phyloP scores from a whole-genome alignment of 2,113 vertebrate genomes.

The Nerophis ophidion region DNA sequence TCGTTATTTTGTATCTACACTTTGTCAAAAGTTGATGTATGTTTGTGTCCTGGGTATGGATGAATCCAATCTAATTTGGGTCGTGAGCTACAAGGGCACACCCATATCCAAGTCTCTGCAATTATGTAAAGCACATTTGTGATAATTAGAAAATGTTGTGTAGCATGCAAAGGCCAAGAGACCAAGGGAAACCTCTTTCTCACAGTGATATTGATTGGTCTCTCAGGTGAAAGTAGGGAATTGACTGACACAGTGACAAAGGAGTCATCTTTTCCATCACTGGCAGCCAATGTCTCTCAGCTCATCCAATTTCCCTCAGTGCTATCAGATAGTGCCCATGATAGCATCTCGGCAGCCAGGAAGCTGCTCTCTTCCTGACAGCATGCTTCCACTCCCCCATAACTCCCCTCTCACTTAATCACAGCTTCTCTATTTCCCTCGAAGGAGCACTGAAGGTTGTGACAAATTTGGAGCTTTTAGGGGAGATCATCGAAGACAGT shows the following conservation, averaged over 20 bases:
- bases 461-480: conserved; percentile 63
- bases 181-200: conserved; percentile 38
- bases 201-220: conserved; percentile 65
- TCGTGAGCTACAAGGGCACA: too few species aligned
- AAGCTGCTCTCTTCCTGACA: conserved; percentile 67
- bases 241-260: conserved; percentile 76
- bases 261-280: conserved; percentile 77
- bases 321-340: conserved; percentile 69
- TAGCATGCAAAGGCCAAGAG: conserved; percentile 21
- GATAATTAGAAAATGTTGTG: conserved; percentile 38
- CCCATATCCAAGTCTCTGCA: too few species aligned
- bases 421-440: conserved; percentile 47
- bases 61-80: too few species aligned
- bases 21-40: too few species aligned
- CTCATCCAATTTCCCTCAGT: conserved; percentile 73
- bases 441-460: conserved; percentile 59
- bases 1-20: too few species aligned
- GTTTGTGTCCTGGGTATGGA: too few species aligned
- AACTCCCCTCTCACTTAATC: conserved; percentile 24
- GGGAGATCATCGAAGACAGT: conserved; percentile 48
- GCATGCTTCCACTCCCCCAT: conserved; percentile 18
- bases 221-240: conserved; percentile 64
- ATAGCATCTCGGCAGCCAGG: conserved; percentile 70
- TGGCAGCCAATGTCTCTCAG: conserved; percentile 56
- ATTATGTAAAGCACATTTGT: conserved; percentile 19